Conservation (phyloP, 1,140 invertebrate genomes). For the Drosophila pseudoobscura region DNA sequence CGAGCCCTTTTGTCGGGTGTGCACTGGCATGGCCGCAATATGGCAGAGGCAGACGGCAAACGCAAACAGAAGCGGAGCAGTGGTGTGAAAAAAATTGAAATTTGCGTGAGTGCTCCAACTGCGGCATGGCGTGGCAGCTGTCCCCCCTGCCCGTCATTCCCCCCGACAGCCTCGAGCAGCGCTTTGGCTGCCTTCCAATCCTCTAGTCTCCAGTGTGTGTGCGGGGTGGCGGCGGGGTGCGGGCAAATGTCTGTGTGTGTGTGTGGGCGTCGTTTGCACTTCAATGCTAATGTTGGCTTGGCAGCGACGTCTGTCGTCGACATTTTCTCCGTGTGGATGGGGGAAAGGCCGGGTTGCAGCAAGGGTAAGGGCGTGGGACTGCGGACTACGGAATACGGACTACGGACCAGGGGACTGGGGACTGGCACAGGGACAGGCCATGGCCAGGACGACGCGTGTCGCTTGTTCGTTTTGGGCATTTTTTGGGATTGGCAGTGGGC, state of each 20-base stretch:
- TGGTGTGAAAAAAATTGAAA: constrained; percentile 83
- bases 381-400: no score
- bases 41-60: constrained; percentile 62
- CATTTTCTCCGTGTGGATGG: constrained; percentile 49
- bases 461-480: constrained; percentile 76
- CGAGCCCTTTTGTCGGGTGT: constrained; percentile 43
- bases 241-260: constrained; percentile 58
- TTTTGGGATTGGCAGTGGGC: constrained; percentile 55
- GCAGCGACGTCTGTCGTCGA: constrained; percentile 79
- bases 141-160: constrained; percentile 13
- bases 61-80: constrained; percentile 60
- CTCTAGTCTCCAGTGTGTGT: constrained; percentile 18
- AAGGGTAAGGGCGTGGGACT: no score
- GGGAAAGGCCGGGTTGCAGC: not conserved
- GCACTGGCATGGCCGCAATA: constrained; percentile 56
- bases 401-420: not conserved
- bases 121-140: constrained; percentile 52
- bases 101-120: constrained; percentile 82
- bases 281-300: constrained; percentile 83
- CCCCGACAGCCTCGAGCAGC: constrained; percentile 18
- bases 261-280: constrained; percentile 80
- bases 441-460: constrained; percentile 73
- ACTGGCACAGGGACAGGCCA: constrained; percentile 22
- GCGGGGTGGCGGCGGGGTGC: constrained; percentile 26
- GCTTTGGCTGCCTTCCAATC: constrained; percentile 56